These are phyloP conservation scores for Gnathonemus longibarbis DNA, from an alignment of 2,113 vertebrate genomes.

Conservation along the genomic window DNA sequence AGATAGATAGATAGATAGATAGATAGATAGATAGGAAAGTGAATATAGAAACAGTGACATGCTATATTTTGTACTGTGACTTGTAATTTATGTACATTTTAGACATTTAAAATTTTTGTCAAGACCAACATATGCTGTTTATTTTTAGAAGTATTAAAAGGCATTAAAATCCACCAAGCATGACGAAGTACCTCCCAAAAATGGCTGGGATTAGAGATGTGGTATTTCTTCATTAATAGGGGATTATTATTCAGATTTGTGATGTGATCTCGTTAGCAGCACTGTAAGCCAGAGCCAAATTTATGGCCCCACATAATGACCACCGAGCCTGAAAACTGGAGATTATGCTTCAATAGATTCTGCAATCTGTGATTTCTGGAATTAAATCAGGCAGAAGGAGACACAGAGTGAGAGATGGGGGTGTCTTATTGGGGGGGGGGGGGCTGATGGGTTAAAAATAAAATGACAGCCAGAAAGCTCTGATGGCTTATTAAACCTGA, in stretches of 20 bases:
- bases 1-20: not conserved
- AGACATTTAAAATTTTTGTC: not conserved
- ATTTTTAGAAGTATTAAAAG: not conserved
- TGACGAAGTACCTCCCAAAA: not conserved
- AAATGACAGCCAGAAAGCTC: not conserved
- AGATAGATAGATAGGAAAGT: not conserved
- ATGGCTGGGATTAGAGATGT: not conserved
- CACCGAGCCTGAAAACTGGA: not conserved
- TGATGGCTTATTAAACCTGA: not conserved
- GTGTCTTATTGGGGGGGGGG: not conserved
- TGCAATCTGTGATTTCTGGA: not conserved
- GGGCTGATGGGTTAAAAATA: not conserved
- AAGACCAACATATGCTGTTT: not conserved
- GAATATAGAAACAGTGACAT: not conserved
- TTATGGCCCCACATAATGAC: not conserved
- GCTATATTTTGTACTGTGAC: not conserved
- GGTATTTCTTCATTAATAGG: not conserved
- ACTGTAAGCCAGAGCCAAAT: not conserved
- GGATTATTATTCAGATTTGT: conserved; percentile 3
- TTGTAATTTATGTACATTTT: not conserved
- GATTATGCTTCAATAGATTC: not conserved
- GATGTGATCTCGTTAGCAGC: not conserved
- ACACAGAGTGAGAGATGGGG: not conserved
- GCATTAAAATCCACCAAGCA: not conserved
- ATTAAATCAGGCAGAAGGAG: not conserved